phyloP scores from a whole-genome alignment of 1,140 invertebrate genomes.

The Drosophila arizonae region DNA sequence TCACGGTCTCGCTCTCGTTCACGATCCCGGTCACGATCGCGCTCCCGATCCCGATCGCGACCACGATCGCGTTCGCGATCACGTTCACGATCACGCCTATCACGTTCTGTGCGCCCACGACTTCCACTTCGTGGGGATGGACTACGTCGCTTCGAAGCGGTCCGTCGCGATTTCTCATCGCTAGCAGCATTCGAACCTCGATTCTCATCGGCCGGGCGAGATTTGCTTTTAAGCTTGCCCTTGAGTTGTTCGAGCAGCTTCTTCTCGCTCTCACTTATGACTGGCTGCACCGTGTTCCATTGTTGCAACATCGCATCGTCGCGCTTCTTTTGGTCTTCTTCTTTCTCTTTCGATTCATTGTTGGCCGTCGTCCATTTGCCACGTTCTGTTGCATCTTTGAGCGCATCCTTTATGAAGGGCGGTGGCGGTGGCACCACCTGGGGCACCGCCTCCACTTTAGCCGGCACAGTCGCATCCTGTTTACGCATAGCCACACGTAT shows the following conservation, averaged over 20 bases:
- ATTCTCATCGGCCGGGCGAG: slow-evolving; percentile 37
- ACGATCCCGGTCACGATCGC: slow-evolving; percentile 43
- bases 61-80: slow-evolving; percentile 41
- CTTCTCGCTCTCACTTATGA: slow-evolving; percentile 85
- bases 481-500: slow-evolving; percentile 88
- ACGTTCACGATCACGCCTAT: slow-evolving; percentile 23
- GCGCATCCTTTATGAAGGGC: slow-evolving; percentile 56
- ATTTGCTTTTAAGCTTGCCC: slow-evolving; percentile 82
- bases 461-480: slow-evolving; percentile 82
- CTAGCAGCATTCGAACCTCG: slow-evolving; percentile 22
- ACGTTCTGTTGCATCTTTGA: slow-evolving; percentile 63
- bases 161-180: slow-evolving; percentile 51
- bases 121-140: slow-evolving; percentile 59
- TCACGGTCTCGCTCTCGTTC: slow-evolving; percentile 53
- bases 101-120: slow-evolving; percentile 54
- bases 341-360: slow-evolving; percentile 23
- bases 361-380: slow-evolving; percentile 66
- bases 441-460: slow-evolving; percentile 46
- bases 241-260: slow-evolving; percentile 86
- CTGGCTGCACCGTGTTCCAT: slow-evolving; percentile 86
- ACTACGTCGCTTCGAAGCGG: slow-evolving; percentile 40
- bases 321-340: slow-evolving; percentile 59
- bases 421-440: slow-evolving; percentile 55
- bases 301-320: slow-evolving; percentile 85
- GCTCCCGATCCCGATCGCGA: slow-evolving; percentile 40